Percentiles rank a stretch among this genome's conserved stretches.
These are phyloP conservation scores for Eurystomus glaucurus DNA, from an alignment of 2,797 vertebrate species.

Conservation along the genomic window DNA sequence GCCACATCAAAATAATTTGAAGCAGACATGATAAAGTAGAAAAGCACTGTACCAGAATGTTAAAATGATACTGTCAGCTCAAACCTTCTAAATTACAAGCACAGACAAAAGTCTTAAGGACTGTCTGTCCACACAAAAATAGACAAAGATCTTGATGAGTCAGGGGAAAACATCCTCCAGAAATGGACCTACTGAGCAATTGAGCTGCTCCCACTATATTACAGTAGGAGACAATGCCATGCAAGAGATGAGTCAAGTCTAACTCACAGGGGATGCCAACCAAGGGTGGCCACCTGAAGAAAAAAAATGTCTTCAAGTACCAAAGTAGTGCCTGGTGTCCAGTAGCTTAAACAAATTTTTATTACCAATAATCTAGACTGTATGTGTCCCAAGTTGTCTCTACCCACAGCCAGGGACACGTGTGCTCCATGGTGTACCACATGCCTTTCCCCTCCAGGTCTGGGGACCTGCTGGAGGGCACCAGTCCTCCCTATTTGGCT, in stretches of 20 bases:
- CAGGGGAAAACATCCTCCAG: background rate
- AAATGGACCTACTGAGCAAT: background rate
- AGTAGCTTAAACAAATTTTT: background rate
- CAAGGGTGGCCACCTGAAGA: background rate
- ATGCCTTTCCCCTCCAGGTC: background rate
- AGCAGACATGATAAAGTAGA: background rate
- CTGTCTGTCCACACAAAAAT: background rate
- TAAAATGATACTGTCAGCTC: background rate
- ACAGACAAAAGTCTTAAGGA: background rate
- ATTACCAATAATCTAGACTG: background rate
- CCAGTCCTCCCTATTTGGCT: background rate
- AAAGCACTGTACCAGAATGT: background rate
- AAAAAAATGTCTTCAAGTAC: background rate
- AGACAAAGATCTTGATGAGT: accelerated
- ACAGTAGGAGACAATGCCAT: background rate
- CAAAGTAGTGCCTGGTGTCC: background rate
- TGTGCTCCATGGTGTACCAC: accelerated
- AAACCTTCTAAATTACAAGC: background rate
- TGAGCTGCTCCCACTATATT: background rate
- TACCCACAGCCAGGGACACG: background rate
- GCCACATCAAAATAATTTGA: background rate
- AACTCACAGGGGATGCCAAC: background rate
- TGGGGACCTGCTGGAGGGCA: background rate
- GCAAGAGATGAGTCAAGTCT: background rate
- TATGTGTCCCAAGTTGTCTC: background rate